Conservation (phyloP, 1,140 invertebrate genomes). For the Brachionus rotundiformis region DNA sequence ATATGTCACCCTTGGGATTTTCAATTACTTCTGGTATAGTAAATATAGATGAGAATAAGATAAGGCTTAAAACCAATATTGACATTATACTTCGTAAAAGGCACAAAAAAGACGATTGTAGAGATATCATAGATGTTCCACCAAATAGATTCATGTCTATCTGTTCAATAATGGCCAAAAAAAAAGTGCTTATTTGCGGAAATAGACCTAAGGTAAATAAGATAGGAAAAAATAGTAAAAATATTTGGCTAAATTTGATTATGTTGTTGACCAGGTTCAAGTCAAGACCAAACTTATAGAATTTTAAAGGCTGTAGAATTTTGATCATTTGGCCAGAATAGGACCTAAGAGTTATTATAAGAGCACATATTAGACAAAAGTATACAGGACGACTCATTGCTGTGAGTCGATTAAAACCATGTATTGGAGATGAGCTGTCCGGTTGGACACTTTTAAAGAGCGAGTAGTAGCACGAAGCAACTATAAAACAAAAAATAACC, state of each 20-base stretch:
- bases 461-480: constrained; percentile 94
- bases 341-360: constrained; percentile 67
- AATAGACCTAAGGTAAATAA: constrained; percentile 90
- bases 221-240: constrained; percentile 78
- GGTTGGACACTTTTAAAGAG: constrained; percentile 97
- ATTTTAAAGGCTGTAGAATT: constrained; percentile 66
- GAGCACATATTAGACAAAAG: constrained; percentile 80
- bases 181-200: constrained; percentile 93
- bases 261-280: not conserved
- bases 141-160: constrained; percentile 96
- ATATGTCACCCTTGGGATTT: not conserved
- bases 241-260: constrained; percentile 17
- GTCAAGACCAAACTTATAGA: not conserved
- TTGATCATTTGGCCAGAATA: constrained; percentile 57
- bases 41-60: constrained; percentile 14
- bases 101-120: constrained; percentile 81
- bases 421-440: constrained; percentile 93
- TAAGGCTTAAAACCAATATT: constrained; percentile 72
- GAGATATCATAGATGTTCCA: constrained; percentile 85
- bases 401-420: constrained; percentile 94
- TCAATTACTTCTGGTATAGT: not conserved
- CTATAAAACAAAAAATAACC: constrained; percentile 92
- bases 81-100: constrained; percentile 77
- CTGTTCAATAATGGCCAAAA: constrained; percentile 91
- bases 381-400: constrained; percentile 89